These are phyloP conservation scores for Raillietiella orientalis DNA, from an alignment of 2,888 invertebrate genomes.

Conservation along the genomic window DNA sequence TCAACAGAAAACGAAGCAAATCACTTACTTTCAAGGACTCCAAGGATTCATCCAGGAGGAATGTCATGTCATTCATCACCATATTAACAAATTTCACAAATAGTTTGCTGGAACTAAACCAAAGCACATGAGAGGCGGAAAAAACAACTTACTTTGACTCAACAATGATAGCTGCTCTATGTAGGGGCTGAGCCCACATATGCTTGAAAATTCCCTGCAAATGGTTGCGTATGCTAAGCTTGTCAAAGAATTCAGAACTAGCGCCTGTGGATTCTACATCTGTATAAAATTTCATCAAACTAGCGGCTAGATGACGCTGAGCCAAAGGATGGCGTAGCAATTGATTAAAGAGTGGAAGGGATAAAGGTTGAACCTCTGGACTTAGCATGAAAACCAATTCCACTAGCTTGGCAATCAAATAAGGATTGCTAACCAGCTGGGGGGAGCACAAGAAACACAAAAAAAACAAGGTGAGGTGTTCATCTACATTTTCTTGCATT, in stretches of 20 bases:
- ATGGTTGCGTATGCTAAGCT: conserved; percentile 91
- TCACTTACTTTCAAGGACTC: conserved; percentile 31
- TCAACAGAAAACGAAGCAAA: conserved; percentile 3
- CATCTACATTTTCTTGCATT: conserved; percentile 39
- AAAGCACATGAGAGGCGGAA: conserved; percentile 3
- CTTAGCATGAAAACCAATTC: conserved; percentile 30
- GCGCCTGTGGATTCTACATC: conserved; percentile 92
- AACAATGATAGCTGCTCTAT: conserved; percentile 51
- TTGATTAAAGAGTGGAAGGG: conserved; percentile 4
- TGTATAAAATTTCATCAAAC: conserved; percentile 91
- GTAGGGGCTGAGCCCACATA: conserved; percentile 74
- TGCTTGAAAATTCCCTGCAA: conserved; percentile 77
- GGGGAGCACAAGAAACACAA: conserved; percentile 64
- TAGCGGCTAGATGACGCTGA: conserved; percentile 44
- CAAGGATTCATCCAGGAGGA: conserved; percentile 75
- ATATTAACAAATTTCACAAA: conserved; percentile 91
- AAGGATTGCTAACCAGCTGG: conserved; percentile 75
- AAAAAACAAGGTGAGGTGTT: conserved; percentile 55
- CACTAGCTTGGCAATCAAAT: conserved; percentile 79
- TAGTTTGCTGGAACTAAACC: conserved; percentile 38
- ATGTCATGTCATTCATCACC: conserved; percentile 95
- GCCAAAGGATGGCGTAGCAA: conserved; percentile 61
- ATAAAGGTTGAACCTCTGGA: conserved; percentile 16
- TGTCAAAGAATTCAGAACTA: conserved; percentile 94
- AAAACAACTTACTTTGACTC: conserved; percentile 28